Evolutionary conservation across 2,797 vertebrate genomes (phyloP).

Genomic region (Cyprinella venusta): DNA sequence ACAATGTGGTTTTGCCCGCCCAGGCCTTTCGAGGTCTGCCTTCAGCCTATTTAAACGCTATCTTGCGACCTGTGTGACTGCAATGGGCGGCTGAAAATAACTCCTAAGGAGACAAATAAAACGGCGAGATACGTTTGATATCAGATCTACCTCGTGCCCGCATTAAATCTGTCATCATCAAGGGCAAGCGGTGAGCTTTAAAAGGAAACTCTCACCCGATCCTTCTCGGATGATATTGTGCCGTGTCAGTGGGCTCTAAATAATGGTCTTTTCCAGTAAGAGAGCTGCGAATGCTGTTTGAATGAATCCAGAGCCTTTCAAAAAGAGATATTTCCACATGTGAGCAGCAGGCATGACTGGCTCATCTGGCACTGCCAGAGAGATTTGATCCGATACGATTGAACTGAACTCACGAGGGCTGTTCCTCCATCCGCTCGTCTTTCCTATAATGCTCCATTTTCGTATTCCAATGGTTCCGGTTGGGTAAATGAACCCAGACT

Average conservation of each 20-base stretch:
- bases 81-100: neutral
- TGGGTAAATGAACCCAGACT: slow-evolving; percentile 56
- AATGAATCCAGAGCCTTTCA: slow-evolving; percentile 58
- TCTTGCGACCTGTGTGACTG: slow-evolving; percentile 6
- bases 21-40: slow-evolving; percentile 25
- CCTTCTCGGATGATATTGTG: slow-evolving; percentile 64
- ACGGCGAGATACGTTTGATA: slow-evolving; percentile 29
- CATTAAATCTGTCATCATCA: slow-evolving; percentile 29
- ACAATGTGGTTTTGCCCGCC: slow-evolving; percentile 56
- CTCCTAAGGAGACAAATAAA: slow-evolving; percentile 10
- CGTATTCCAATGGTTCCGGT: slow-evolving; percentile 58
- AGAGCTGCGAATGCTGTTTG: slow-evolving; percentile 60
- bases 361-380: slow-evolving; percentile 64
- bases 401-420: neutral
- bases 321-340: slow-evolving; percentile 71
- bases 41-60: slow-evolving; percentile 22
- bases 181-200: slow-evolving; percentile 33
- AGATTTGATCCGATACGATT: slow-evolving; percentile 65
- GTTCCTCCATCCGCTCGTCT: slow-evolving; percentile 45
- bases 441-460: slow-evolving; percentile 47
- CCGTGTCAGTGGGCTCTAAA: slow-evolving; percentile 64
- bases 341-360: slow-evolving; percentile 57
- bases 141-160: slow-evolving; percentile 28
- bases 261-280: slow-evolving; percentile 57
- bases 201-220: slow-evolving; percentile 27